These are phyloP conservation scores for Odontomachus brunneus DNA, from an alignment of 1,140 invertebrate species.

Conservation along the genomic window DNA sequence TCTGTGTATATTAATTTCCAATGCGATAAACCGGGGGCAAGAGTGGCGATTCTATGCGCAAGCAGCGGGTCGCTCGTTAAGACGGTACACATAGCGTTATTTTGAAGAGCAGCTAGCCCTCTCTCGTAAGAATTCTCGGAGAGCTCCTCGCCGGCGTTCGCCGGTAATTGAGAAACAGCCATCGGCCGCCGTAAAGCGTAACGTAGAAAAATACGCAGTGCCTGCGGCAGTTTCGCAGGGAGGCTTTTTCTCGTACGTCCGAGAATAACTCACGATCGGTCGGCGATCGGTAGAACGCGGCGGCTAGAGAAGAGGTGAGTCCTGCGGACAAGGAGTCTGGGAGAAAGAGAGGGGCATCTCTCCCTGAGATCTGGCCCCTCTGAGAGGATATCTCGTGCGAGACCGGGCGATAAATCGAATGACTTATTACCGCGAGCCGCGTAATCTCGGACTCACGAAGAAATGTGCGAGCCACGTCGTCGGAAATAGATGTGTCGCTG, in stretches of 20 bases:
- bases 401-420: conserved; percentile 67
- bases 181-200: conserved; percentile 71
- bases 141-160: not conserved
- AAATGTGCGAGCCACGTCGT: conserved; percentile 57
- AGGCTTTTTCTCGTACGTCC: conserved; percentile 64
- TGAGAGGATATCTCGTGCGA: conserved; percentile 62
- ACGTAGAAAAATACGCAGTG: conserved; percentile 72
- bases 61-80: conserved; percentile 33
- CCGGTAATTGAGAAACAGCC: conserved; percentile 77
- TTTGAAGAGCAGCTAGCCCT: conserved; percentile 12
- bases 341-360: not conserved
- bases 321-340: not conserved
- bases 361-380: conserved; percentile 59
- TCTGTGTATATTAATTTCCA: too few species aligned
- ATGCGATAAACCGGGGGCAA: not conserved
- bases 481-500: conserved; percentile 41
- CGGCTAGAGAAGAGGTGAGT: too few species aligned
- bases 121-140: conserved; percentile 11
- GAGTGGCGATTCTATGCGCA: not conserved
- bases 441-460: conserved; percentile 66
- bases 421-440: conserved; percentile 66
- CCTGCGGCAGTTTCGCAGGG: conserved; percentile 69
- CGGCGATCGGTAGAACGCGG: conserved; percentile 26
- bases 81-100: not conserved
- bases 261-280: conserved; percentile 75